Percentiles rank a stretch among this genome's conserved stretches.
These are phyloP conservation scores for Xestia xanthographa DNA, from an alignment of 2,888 invertebrate species.

Conservation along the genomic window DNA sequence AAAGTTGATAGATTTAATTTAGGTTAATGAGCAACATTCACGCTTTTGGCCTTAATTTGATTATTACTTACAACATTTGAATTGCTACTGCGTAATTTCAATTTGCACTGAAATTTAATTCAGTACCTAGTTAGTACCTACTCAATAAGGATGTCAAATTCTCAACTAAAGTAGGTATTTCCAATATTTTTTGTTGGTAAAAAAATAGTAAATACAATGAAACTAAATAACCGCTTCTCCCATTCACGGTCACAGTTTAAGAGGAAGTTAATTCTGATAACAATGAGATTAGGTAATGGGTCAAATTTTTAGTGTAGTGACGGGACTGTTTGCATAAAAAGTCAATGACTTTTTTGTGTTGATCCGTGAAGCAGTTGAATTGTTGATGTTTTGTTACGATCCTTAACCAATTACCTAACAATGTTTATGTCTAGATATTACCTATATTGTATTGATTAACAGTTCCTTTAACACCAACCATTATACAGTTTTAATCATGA, in stretches of 20 bases:
- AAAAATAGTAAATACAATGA: slow-evolving; percentile 37
- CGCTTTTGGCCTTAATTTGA: background rate
- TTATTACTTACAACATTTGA: background rate
- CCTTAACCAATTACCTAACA: no score
- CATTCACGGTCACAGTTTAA: slow-evolving; percentile 38
- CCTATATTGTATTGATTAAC: background rate
- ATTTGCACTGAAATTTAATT: slow-evolving; percentile 2
- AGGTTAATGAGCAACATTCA: background rate
- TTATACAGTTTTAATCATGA: background rate
- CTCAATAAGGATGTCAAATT: slow-evolving; percentile 42
- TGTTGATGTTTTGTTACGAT: background rate
- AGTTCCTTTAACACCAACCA: background rate
- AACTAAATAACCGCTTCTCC: slow-evolving; percentile 39
- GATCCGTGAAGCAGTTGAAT: background rate
- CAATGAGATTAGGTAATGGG: slow-evolving; percentile 49
- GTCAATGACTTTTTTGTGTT: slow-evolving; percentile 15
- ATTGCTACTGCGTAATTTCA: slow-evolving; percentile 1
- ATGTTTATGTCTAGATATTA: background rate
- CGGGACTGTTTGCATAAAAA: slow-evolving; percentile 28
- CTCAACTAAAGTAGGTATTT: slow-evolving; percentile 19
- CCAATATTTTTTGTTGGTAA: slow-evolving; percentile 41
- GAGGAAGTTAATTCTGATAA: slow-evolving; percentile 56
- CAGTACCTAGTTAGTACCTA: no score
- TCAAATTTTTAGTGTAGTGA: slow-evolving; percentile 30
- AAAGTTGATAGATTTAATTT: background rate